A percentile compares a stretch with the other conserved stretches of the same genome.
phyloP scores from a whole-genome alignment of 2,113 vertebrate species.

The Chionomys nivalis region DNA sequence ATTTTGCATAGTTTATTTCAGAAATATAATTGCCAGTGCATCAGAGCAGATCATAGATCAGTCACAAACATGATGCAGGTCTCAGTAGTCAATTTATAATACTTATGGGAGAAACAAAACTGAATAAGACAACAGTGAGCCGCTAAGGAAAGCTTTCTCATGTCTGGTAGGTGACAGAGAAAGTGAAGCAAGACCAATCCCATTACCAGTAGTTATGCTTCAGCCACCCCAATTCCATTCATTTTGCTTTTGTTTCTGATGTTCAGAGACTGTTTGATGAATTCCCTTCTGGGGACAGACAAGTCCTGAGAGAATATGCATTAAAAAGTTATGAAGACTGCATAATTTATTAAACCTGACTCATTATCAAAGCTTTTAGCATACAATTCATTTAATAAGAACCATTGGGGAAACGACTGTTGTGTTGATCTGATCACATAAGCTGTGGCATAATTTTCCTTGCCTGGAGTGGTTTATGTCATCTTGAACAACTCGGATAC shows the following conservation, averaged over 20 bases:
- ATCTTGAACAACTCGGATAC: slow-evolving; percentile 53
- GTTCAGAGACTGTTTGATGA: slow-evolving; percentile 56
- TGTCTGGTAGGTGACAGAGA: slow-evolving; percentile 57
- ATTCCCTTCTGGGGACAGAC: slow-evolving; percentile 65
- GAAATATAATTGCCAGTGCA: slow-evolving; percentile 28
- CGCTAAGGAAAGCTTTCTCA: slow-evolving; percentile 33
- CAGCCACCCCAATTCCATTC: slow-evolving; percentile 69
- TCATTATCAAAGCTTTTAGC: slow-evolving; percentile 74
- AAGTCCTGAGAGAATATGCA: slow-evolving; percentile 63
- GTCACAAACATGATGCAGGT: slow-evolving; percentile 17
- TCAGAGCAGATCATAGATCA: slow-evolving; percentile 30
- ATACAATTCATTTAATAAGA: slow-evolving; percentile 72
- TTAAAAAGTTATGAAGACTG: slow-evolving; percentile 77
- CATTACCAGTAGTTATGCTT: slow-evolving; percentile 76
- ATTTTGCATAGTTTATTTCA: slow-evolving; percentile 53
- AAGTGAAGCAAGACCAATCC: slow-evolving; percentile 73
- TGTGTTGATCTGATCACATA: slow-evolving; percentile 74
- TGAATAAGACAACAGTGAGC: slow-evolving; percentile 57
- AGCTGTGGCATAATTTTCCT: slow-evolving; percentile 50
- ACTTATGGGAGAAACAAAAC: slow-evolving; percentile 43
- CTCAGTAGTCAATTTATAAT: slow-evolving; percentile 43
- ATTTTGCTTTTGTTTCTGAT: slow-evolving; percentile 76
- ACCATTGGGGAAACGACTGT: slow-evolving; percentile 74
- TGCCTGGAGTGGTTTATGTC: slow-evolving; percentile 70
- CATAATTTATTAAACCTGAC: slow-evolving; percentile 75